These are phyloP conservation scores for Drosophila macrospina DNA, from an alignment of 2,888 invertebrate species.

Conservation along the genomic window DNA sequence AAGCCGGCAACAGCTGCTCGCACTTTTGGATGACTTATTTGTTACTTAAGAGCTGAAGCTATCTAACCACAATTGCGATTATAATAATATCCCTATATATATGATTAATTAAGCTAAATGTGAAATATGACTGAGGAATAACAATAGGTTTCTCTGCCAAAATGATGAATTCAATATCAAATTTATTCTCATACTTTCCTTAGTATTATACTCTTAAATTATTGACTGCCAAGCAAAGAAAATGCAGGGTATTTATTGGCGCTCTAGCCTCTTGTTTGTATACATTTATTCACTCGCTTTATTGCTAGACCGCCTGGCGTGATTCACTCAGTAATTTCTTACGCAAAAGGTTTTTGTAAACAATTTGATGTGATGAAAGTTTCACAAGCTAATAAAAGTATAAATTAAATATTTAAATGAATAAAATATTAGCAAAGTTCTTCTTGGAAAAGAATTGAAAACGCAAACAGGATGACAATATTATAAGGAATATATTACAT, in stretches of 20 bases:
- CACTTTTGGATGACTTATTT: conserved; percentile 11
- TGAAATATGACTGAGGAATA: no score
- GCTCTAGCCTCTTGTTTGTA: neutral
- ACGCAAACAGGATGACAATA: neutral
- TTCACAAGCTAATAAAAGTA: neutral
- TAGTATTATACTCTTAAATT: no score
- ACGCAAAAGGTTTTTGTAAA: conserved; percentile 21
- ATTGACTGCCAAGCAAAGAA: no score
- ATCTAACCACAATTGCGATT: conserved; percentile 8
- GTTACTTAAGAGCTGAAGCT: neutral
- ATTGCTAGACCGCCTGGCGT: conserved; percentile 11
- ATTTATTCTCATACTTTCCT: no score
- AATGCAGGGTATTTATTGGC: conserved; percentile 10
- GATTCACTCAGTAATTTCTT: conserved; percentile 37
- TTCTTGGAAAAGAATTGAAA: no score
- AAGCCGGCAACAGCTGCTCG: conserved; percentile 10
- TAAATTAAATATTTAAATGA: conserved; percentile 1
- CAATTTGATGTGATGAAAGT: conserved; percentile 25
- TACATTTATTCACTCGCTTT: conserved; percentile 1
- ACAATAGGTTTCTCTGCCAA: no score
- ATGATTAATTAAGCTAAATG: no score
- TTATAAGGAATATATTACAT: neutral
- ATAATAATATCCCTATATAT: no score
- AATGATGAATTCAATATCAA: no score
- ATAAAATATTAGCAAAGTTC: no score